Evolutionary conservation across 2,888 invertebrate genomes (phyloP).

Genomic region (Tachina lurida): DNA sequence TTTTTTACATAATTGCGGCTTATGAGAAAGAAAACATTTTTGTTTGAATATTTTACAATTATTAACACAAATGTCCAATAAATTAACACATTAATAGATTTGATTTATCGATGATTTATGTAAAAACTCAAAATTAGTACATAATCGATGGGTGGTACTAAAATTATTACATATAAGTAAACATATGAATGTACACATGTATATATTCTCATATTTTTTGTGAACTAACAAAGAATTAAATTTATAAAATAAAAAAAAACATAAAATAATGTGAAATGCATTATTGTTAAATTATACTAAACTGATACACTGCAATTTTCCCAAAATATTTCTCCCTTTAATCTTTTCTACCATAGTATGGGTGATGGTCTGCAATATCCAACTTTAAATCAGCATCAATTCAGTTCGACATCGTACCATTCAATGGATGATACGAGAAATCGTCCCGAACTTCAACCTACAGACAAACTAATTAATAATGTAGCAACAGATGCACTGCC

Average conservation of each 20-base stretch:
- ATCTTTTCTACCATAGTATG: conserved; percentile 85
- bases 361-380: conserved; percentile 95
- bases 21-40: too few relatives aligned
- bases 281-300: conserved; percentile 11
- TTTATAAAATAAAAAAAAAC: background rate
- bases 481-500: conserved; percentile 48
- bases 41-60: too few relatives aligned
- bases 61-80: too few relatives aligned
- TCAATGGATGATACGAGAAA: conserved; percentile 92
- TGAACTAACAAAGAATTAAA: conserved; percentile 1
- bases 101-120: too few relatives aligned
- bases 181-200: too few relatives aligned
- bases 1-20: too few relatives aligned
- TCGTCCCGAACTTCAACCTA: conserved; percentile 87
- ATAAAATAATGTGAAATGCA: background rate
- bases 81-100: too few relatives aligned
- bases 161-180: too few relatives aligned
- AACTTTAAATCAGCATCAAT: conserved; percentile 89
- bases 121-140: too few relatives aligned
- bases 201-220: background rate
- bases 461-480: conserved; percentile 81
- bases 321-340: conserved; percentile 46
- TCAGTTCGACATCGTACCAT: conserved; percentile 85
- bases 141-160: too few relatives aligned
- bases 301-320: conserved; percentile 46